Evolutionary conservation across 2,113 vertebrate species (phyloP).

Genomic region (Accipiter virgatus): DNA sequence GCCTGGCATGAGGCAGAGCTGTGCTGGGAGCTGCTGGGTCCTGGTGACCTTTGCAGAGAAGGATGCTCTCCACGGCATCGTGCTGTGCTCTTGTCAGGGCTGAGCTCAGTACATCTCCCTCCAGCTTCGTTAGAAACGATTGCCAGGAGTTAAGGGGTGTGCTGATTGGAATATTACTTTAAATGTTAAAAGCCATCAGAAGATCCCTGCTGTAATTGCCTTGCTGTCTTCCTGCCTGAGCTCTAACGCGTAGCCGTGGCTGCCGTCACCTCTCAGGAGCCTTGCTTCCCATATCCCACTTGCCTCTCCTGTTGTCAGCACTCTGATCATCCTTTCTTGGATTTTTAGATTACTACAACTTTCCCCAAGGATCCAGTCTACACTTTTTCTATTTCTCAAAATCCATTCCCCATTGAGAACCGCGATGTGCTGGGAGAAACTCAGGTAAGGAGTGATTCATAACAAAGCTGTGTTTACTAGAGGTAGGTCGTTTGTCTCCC

Average conservation of each 20-base stretch:
- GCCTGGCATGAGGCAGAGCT: neutral
- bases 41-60: neutral
- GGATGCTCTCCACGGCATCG: neutral
- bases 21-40: neutral
- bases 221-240: neutral
- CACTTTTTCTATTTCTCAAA: conserved; percentile 91
- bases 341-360: conserved; percentile 91
- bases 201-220: neutral
- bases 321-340: neutral
- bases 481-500: neutral
- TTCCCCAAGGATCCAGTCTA: conserved; percentile 98
- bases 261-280: neutral
- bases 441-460: conserved; percentile 75
- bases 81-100: neutral
- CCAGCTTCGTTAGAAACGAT: neutral
- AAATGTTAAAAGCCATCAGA: neutral
- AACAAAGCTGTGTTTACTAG: accelerated
- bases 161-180: neutral
- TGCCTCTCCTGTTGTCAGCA: neutral
- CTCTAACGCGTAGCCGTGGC: accelerated
- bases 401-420: conserved; percentile 95
- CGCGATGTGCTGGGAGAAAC: conserved; percentile 93
- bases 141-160: neutral
- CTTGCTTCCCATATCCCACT: neutral
- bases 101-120: neutral